Conservation (phyloP, 2,797 vertebrate species). For the Mallotus villosus region DNA sequence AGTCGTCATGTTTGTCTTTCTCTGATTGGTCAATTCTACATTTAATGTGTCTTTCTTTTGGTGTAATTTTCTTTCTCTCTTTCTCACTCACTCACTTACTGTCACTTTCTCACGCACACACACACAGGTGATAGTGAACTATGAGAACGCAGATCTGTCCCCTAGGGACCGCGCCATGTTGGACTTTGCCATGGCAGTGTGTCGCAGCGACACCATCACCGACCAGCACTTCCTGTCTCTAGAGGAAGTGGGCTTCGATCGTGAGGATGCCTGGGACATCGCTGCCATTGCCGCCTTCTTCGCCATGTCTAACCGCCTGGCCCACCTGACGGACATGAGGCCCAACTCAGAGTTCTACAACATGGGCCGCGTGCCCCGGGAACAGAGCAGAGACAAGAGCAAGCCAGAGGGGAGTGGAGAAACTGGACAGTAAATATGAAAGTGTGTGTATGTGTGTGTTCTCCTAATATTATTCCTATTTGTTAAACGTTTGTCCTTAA, state of each 20-base stretch:
- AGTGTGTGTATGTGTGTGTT: background rate
- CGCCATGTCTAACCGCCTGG: constrained; percentile 83
- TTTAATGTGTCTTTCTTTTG: background rate
- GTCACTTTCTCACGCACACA: background rate
- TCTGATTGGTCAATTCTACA: background rate
- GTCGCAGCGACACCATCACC: constrained; percentile 79
- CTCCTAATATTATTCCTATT: too few species aligned
- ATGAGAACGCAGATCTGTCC: constrained; percentile 76
- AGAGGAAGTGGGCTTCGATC: constrained; percentile 80
- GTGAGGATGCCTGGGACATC: constrained; percentile 87
- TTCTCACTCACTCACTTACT: too few species aligned
- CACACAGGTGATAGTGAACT: constrained; percentile 82
- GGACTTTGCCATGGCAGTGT: constrained; percentile 83
- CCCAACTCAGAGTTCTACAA: constrained; percentile 84
- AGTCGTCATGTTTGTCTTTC: background rate
- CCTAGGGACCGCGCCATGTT: constrained; percentile 78
- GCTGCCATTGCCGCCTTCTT: constrained; percentile 82
- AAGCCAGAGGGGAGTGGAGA: constrained; percentile 10
- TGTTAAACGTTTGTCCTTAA: too few species aligned
- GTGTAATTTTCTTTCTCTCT: background rate
- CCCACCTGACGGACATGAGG: constrained; percentile 78
- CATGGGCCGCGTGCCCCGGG: constrained; percentile 74
- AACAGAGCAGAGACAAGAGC: constrained; percentile 48
- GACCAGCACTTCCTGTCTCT: constrained; percentile 79
- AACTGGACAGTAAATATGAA: background rate